Evolutionary conservation across 2,797 vertebrate species (phyloP), one percentile per base, ranked within the genome.

Genomic region (Pelobates cultripes): DNA sequence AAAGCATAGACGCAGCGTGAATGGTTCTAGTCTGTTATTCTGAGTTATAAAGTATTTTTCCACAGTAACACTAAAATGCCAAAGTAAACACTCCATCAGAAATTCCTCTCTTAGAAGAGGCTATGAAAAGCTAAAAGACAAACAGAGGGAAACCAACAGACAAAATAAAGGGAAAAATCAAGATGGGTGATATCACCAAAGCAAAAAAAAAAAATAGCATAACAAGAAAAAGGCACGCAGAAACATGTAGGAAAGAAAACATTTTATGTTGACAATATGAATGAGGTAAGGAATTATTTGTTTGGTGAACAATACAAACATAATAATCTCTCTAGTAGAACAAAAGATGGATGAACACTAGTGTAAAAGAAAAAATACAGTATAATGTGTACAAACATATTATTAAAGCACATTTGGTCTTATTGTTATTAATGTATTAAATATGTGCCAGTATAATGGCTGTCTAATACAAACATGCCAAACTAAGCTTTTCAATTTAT

Each of bases 61-160:
- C 89, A 90, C 64, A 91, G 87, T 89, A 90, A 91, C 79, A 88
- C 86, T 57, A 53, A 43, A 75, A 70, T 7, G 89, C 81, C 77
- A 79, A 79, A 75, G 77, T 75, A 84, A 84, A 84, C 77, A 84
- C 67, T 17, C 72, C 72, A 70, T 84, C 82, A 84, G 82, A 84
- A 79, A 84, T 84, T 79, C 82, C 82, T 75, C 77, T 76, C 66
- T 42, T 40, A 75, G 55, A 75, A 81, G 64, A 75, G 69, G 55
- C 73, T 75, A 70, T 14, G 67, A 55, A 70, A 75, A 70, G 67
- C 4, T 28, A 70, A 40, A 63, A 81, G 66, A 81, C 73, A 72
- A 61, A 78, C 53, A 71, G 68, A 78, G 51, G 66, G 68, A 71
- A 70, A 57, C 43, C 5, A 43, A 72, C 61, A 71, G 69, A 79